Evolutionary conservation across 1,140 invertebrate species (phyloP).

Genomic region (Papilio helenus): DNA sequence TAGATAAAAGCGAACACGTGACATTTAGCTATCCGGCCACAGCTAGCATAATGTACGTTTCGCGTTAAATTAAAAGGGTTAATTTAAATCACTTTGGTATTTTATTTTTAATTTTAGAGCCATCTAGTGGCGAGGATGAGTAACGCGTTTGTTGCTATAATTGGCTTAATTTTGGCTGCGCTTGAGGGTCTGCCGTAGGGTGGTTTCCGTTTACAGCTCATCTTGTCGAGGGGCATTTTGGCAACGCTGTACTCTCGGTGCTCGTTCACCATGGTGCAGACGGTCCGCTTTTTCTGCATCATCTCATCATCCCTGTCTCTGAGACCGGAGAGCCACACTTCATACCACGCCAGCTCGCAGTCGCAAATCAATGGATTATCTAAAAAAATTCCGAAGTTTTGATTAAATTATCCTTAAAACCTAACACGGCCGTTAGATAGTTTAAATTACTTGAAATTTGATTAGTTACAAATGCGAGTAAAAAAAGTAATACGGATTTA

Average conservation of each 20-base stretch:
- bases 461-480: no score
- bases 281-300: conserved; percentile 92
- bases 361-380: conserved; percentile 95
- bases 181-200: conserved; percentile 63
- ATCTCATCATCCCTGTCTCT: conserved; percentile 91
- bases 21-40: conserved; percentile 75
- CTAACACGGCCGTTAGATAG: no score
- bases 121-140: conserved; percentile 57
- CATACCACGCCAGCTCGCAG: conserved; percentile 94
- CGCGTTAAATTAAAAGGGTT: conserved; percentile 59
- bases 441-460: no score
- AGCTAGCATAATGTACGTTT: conserved; percentile 67
- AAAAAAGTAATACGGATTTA: no score
- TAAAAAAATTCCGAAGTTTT: conserved; percentile 65
- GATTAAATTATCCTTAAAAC: no score
- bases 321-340: conserved; percentile 89
- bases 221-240: conserved; percentile 90
- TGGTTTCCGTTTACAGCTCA: conserved; percentile 89
- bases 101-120: conserved; percentile 55
- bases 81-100: conserved; percentile 46
- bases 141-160: conserved; percentile 55
- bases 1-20: conserved; percentile 54
- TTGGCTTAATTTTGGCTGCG: conserved; percentile 51
- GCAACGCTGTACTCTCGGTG: conserved; percentile 91
- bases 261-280: conserved; percentile 89